Percentiles rank a stretch among this genome's conserved stretches.
phyloP scores from a whole-genome alignment of 2,113 vertebrate species.

The Tragelaphus strepsiceros region DNA sequence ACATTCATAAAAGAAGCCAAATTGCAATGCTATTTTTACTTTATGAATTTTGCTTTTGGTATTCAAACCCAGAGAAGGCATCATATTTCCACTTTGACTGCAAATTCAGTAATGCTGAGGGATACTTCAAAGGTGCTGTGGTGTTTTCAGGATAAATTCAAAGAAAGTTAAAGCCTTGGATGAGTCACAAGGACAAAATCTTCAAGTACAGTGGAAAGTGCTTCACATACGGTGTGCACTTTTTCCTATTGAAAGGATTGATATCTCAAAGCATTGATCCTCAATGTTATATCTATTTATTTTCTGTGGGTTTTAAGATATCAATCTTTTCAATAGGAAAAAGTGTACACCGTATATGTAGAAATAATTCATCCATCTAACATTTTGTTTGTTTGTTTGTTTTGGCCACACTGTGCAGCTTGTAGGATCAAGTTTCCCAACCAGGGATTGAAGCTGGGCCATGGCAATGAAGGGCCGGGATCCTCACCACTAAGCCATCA shows the following conservation, averaged over 20 bases:
- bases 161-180: conserved; percentile 34
- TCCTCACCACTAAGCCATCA: neutral
- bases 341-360: neutral
- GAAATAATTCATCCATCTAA: neutral
- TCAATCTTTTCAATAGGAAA: neutral
- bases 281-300: neutral
- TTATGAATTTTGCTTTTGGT: conserved; percentile 32
- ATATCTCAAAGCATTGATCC: neutral
- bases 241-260: neutral
- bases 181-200: conserved; percentile 21
- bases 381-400: neutral
- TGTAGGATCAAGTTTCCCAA: neutral
- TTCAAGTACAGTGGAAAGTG: conserved; percentile 47
- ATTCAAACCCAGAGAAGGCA: conserved; percentile 21
- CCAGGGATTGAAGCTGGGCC: neutral
- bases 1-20: neutral
- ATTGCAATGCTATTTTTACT: conserved; percentile 20
- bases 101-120: neutral
- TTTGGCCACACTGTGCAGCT: neutral
- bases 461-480: neutral
- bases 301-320: neutral
- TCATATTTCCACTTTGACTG: conserved; percentile 28
- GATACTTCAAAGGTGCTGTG: conserved; percentile 21
- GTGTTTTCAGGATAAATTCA: conserved; percentile 38
- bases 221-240: neutral